Percentiles rank a stretch among this genome's conserved stretches.
These are phyloP conservation scores for Pelobates fuscus DNA, from an alignment of 2,113 vertebrate species.

Conservation along the genomic window DNA sequence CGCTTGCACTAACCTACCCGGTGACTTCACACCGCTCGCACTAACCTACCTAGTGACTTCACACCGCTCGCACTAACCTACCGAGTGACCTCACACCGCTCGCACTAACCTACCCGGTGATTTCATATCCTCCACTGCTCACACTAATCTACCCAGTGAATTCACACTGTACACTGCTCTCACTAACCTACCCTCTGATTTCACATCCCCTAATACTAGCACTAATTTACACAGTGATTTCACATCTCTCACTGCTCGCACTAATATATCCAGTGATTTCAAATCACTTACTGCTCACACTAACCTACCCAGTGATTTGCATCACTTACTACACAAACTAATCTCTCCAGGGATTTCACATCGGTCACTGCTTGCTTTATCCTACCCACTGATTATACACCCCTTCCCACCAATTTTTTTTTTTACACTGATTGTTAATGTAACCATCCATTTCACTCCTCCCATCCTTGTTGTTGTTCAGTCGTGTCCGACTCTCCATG, in stretches of 20 bases:
- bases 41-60: background rate
- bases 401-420: background rate
- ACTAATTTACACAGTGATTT: background rate
- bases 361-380: background rate
- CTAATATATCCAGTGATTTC: too few relatives aligned
- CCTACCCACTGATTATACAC: too few relatives aligned
- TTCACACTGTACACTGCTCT: background rate
- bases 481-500: too few relatives aligned
- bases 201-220: background rate
- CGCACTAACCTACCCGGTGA: background rate
- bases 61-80: background rate
- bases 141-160: too few relatives aligned
- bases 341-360: background rate
- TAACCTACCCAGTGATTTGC: background rate
- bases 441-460: background rate
- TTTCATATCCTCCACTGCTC: too few relatives aligned
- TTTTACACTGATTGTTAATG: background rate
- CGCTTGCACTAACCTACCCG: background rate
- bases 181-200: background rate
- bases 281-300: background rate
- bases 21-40: background rate
- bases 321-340: too few relatives aligned
- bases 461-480: background rate
- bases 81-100: background rate
- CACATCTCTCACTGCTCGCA: too few relatives aligned